These are phyloP conservation scores for Gallirallus australis DNA, from an alignment of 2,797 vertebrate genomes.

Conservation along the genomic window DNA sequence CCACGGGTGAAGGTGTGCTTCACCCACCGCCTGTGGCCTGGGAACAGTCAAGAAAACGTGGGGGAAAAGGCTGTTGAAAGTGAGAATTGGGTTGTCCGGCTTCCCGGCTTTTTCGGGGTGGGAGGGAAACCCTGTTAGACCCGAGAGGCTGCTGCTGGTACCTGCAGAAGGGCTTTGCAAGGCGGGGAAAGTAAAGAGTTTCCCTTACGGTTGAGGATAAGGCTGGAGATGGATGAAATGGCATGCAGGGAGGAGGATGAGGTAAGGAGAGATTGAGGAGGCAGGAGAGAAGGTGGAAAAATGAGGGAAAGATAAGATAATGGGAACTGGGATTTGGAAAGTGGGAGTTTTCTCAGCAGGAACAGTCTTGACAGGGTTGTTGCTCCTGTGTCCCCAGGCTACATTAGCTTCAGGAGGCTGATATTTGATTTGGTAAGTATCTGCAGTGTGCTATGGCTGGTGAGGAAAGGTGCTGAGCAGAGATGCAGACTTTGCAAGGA, in stretches of 20 bases:
- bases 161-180: neutral
- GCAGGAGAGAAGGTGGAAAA: neutral
- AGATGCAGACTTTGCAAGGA: neutral
- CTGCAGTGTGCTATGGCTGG: neutral
- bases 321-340: neutral
- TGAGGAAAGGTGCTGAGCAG: neutral
- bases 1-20: fast-evolving
- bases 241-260: neutral
- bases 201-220: fast-evolving
- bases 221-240: neutral
- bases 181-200: neutral
- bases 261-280: neutral
- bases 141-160: neutral
- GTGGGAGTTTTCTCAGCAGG: neutral
- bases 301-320: neutral
- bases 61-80: neutral
- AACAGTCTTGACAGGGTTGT: neutral
- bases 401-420: neutral
- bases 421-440: neutral
- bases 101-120: no score
- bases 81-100: neutral
- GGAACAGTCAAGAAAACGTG: neutral
- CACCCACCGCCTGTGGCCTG: neutral
- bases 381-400: neutral
- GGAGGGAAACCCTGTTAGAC: fast-evolving